Conservation (phyloP, 2,888 invertebrate species). For the Onthophagus sagittarius region DNA sequence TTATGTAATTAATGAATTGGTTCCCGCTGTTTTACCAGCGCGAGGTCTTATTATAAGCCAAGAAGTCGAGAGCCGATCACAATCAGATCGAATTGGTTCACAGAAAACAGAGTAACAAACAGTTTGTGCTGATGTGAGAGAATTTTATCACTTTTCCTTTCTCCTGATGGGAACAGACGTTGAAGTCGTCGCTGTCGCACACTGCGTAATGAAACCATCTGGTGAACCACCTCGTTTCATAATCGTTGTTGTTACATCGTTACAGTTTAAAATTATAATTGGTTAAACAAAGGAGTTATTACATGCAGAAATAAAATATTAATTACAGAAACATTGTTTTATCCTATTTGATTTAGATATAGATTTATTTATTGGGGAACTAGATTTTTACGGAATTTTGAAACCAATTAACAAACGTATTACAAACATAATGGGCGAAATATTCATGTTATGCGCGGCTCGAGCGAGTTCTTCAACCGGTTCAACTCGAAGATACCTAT, state of each 20-base stretch:
- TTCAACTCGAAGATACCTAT: neutral
- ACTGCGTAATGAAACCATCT: neutral
- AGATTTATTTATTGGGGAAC: no score
- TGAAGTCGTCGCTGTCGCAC: neutral
- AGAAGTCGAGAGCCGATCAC: no score
- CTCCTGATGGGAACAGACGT: neutral
- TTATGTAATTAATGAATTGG: no score
- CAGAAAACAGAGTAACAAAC: no score
- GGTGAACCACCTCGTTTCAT: neutral
- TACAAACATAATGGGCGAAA: neutral
- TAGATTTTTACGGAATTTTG: neutral
- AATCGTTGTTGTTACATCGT: neutral
- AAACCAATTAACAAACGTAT: neutral
- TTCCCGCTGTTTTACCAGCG: no score
- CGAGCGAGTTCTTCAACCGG: neutral
- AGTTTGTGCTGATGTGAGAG: neutral
- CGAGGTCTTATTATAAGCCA: no score
- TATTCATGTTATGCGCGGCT: neutral
- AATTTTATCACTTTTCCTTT: neutral
- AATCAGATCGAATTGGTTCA: no score
- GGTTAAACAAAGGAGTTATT: no score
- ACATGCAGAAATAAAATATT: no score
- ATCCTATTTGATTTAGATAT: no score
- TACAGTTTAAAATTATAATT: no score
- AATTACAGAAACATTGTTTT: no score